Evolutionary conservation across 2,888 invertebrate species (phyloP).

Genomic region (Habroteleia sp.): DNA sequence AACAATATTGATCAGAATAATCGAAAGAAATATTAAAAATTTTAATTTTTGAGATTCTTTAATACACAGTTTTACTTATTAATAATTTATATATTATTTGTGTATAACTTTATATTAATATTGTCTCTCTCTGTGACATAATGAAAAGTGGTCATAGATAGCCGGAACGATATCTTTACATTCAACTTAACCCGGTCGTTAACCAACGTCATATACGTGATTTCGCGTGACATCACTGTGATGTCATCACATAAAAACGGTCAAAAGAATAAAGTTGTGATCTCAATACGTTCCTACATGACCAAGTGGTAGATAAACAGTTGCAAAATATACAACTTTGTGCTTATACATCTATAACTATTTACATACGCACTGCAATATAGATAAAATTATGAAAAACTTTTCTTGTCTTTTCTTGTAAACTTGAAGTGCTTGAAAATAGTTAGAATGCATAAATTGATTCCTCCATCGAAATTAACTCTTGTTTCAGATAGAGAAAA

Average conservation of each 20-base stretch:
- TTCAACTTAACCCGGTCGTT: slow-evolving; percentile 44
- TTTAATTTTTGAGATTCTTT: no score
- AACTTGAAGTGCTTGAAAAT: no score
- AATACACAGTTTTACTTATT: no score
- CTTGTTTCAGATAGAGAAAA: no score
- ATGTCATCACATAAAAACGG: slow-evolving; percentile 52
- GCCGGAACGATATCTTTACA: slow-evolving; percentile 14
- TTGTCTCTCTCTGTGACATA: neutral
- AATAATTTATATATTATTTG: no score
- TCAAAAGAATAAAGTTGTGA: slow-evolving; percentile 25
- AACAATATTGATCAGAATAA: no score
- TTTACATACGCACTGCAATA: no score
- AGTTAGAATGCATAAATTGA: no score
- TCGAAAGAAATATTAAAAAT: no score
- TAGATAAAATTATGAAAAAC: no score
- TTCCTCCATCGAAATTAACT: no score
- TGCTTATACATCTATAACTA: neutral
- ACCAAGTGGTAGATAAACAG: slow-evolving; percentile 21
- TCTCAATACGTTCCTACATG: slow-evolving; percentile 20
- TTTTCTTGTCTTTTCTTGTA: no score
- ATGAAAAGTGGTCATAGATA: slow-evolving; percentile 17
- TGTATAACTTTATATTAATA: slow-evolving; percentile 14
- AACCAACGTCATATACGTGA: slow-evolving; percentile 40
- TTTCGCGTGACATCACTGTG: slow-evolving; percentile 55
- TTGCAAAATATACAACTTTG: slow-evolving; percentile 3